These are phyloP conservation scores for Spicauda simplicius DNA, from an alignment of 2,888 invertebrate genomes.

Conservation along the genomic window DNA sequence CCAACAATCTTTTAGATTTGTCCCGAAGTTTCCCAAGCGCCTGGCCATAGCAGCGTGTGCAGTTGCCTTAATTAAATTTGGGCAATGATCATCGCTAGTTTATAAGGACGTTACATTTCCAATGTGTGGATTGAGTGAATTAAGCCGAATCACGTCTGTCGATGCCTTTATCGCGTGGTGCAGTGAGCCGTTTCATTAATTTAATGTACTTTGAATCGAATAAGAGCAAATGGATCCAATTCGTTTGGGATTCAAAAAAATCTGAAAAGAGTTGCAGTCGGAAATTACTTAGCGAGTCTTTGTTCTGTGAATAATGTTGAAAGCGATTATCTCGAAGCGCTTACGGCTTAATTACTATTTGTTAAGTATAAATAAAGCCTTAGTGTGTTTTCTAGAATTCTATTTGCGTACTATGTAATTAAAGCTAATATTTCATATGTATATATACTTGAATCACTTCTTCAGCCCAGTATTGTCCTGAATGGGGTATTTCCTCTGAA, in stretches of 20 bases:
- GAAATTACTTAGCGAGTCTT: slow-evolving; percentile 33
- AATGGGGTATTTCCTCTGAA: too few species aligned
- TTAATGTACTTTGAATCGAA: slow-evolving; percentile 28
- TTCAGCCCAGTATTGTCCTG: too few species aligned
- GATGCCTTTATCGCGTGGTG: slow-evolving; percentile 63
- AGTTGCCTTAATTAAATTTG: slow-evolving; percentile 78
- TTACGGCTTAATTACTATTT: slow-evolving; percentile 35
- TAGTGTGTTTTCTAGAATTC: neutral
- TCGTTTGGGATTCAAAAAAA: slow-evolving; percentile 19
- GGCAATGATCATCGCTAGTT: slow-evolving; percentile 73
- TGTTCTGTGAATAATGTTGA: slow-evolving; percentile 25
- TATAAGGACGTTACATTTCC: slow-evolving; percentile 68
- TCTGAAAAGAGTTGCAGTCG: neutral
- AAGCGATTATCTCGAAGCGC: slow-evolving; percentile 35
- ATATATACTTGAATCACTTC: too few species aligned
- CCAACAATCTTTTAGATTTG: neutral
- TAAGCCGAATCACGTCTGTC: slow-evolving; percentile 74
- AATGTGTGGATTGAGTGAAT: slow-evolving; percentile 75
- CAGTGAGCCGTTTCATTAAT: slow-evolving; percentile 48
- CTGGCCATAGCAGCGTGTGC: slow-evolving; percentile 42
- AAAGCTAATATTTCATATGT: too few species aligned
- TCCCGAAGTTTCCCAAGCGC: neutral
- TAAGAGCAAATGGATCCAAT: slow-evolving; percentile 24
- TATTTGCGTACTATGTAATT: too few species aligned
- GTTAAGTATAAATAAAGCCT: slow-evolving; percentile 4